Evolutionary conservation across 2,113 vertebrate species (phyloP).

Genomic region (Siniperca knerii): DNA sequence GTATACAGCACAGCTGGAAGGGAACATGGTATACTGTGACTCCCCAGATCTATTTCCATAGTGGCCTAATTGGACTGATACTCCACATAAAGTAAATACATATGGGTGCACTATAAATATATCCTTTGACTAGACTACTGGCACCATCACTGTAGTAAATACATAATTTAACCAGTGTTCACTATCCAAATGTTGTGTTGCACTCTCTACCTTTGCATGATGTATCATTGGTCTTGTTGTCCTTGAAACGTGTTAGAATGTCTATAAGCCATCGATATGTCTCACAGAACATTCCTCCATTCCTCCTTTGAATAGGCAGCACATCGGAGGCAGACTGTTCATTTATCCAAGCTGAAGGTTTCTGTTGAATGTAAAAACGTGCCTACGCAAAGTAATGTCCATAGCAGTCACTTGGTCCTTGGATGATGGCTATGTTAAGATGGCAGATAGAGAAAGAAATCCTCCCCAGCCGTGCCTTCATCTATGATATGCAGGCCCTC

Average conservation of each 20-base stretch:
- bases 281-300: constrained; percentile 18
- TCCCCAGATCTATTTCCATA: constrained; percentile 29
- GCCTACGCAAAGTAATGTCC: constrained; percentile 40
- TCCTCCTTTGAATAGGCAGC: constrained; percentile 35
- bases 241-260: constrained; percentile 47
- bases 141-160: constrained; percentile 43
- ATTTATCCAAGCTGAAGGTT: constrained; percentile 47
- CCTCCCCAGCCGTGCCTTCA: constrained; percentile 52
- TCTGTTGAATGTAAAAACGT: constrained; percentile 46
- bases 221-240: constrained; percentile 20
- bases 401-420: constrained; percentile 57
- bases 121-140: constrained; percentile 39
- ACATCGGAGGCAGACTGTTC: constrained; percentile 38
- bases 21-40: constrained; percentile 28
- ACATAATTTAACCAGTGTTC: constrained; percentile 30
- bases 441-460: constrained; percentile 60
- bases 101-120: constrained; percentile 29
- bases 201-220: not conserved
- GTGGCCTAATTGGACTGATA: constrained; percentile 30
- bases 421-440: constrained; percentile 73
- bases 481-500: constrained; percentile 60
- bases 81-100: constrained; percentile 24
- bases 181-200: constrained; percentile 38
- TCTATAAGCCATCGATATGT: constrained; percentile 31
- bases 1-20: constrained; percentile 35